Evolutionary conservation across 2,113 vertebrate species (phyloP).

Genomic region (Anarhynchus alexandrinus): DNA sequence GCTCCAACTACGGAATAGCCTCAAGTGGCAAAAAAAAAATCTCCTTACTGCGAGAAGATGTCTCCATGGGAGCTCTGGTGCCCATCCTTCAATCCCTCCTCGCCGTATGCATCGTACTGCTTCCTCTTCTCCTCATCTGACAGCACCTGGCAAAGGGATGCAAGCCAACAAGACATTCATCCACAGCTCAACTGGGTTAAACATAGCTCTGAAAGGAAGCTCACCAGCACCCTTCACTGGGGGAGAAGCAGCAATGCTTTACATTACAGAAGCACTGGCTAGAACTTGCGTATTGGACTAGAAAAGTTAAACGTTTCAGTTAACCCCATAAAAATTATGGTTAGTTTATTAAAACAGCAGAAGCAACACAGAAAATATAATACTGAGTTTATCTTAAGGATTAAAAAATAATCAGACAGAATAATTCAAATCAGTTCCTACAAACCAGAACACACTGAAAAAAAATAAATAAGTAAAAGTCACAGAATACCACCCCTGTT

Average conservation of each 20-base stretch:
- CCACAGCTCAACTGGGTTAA: background rate
- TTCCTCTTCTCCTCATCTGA: conserved; percentile 97
- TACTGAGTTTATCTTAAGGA: background rate
- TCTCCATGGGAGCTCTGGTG: conserved; percentile 95
- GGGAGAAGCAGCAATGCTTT: background rate
- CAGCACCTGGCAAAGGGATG: conserved; percentile 80
- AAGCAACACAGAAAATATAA: background rate
- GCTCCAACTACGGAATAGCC: background rate
- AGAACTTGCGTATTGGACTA: background rate
- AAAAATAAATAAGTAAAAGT: too few species aligned
- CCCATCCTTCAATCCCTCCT: conserved; percentile 96
- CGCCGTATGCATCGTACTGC: conserved; percentile 92
- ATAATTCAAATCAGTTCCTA: background rate
- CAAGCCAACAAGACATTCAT: background rate
- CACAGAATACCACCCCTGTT: accelerated
- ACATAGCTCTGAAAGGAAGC: background rate
- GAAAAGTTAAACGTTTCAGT: background rate
- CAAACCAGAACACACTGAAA: background rate
- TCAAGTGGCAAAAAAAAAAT: background rate
- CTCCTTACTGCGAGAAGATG: conserved; percentile 95
- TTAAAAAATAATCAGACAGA: background rate
- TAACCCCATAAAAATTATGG: background rate
- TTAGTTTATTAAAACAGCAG: background rate
- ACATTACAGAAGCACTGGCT: background rate
- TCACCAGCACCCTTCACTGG: background rate